Evolutionary conservation across 2,888 invertebrate genomes (phyloP), one percentile per base, ranked within the genome.

Genomic region (Andrena marginata): DNA sequence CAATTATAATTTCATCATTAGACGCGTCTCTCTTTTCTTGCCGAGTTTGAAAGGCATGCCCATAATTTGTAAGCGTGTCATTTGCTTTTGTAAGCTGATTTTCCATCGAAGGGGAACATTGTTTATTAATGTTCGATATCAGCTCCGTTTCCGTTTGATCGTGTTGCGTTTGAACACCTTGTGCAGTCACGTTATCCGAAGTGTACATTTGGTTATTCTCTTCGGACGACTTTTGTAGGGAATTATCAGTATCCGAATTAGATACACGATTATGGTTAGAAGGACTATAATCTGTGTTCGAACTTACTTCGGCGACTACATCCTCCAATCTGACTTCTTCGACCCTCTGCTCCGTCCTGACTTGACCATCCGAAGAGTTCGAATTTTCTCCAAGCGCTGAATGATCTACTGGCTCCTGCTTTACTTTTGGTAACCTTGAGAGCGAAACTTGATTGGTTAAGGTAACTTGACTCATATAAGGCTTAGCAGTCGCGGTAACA

Each of bases 301-400:
- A 93, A 76, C 91, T 92, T 26, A 92, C 92, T 85, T 94, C 94
- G 1, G 91, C 92, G 2, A 94, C 94, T 6, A 93, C 92, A 62
- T 94, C 94, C 65, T 94, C 94, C 8, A 94, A 84, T 74, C 93
- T 88, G 0, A 94, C 94, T 84, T 94, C 94, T 70, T 94, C 94
- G 26, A 94, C 93, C 31, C 94, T 89, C 71, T 94, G 94, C 59
- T 94, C 94, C 2, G 92, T 91, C 76, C 93, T 89, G 51, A 94
- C 82, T 80, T 90, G 90, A 72, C 94, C 90, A 65, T 94, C 94
- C 0, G 93, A 94, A 0, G 94, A 94, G 72, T 94, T 94, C 0
- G 94, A 94, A 79, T 94, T 94, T n/a, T 94, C 94, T 2, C 94
- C 93, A 5, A 93, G 89, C 1, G 92, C 91, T 0, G 91, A 91